A percentile compares a stretch with the other conserved stretches of the same genome.
These are phyloP conservation scores for Leucozona laternaria DNA, from an alignment of 2,888 invertebrate genomes.

Conservation along the genomic window DNA sequence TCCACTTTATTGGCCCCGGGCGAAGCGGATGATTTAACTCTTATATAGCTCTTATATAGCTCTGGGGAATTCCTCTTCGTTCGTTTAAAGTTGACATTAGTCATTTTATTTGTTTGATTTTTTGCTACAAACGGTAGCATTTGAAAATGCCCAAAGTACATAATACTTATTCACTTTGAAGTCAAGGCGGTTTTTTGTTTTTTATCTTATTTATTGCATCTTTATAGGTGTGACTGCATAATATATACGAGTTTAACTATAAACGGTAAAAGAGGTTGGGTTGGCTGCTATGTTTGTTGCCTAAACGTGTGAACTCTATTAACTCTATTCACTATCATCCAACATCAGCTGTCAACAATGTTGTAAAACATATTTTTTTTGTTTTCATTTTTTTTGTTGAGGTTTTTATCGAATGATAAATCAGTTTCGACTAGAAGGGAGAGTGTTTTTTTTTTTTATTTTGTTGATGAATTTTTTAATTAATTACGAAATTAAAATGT, in stretches of 20 bases:
- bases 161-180: not conserved
- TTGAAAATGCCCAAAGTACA: conserved; percentile 1
- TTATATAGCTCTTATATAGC: not conserved
- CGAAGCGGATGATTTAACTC: not conserved
- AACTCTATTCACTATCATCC: not conserved
- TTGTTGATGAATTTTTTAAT: not conserved
- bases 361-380: conserved; percentile 10
- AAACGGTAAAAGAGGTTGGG: not conserved
- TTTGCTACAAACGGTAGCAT: conserved; percentile 3
- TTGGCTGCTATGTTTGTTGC: not conserved
- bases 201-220: conserved; percentile 47
- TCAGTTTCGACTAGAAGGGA: not conserved
- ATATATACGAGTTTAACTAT: not conserved
- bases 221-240: conserved; percentile 42
- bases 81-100: conserved; percentile 23
- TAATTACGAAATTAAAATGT: conserved; percentile 13
- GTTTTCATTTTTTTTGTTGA: not conserved
- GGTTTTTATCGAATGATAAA: conserved; percentile 27
- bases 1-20: not conserved
- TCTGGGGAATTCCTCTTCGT: conserved; percentile 14
- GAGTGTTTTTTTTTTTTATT: not conserved
- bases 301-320: conserved; percentile 13
- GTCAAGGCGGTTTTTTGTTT: not conserved
- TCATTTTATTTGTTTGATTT: not conserved
- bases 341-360: conserved; percentile 9